These are phyloP conservation scores for Phaethornis superciliosus DNA, from an alignment of 2,113 vertebrate species.

Conservation along the genomic window DNA sequence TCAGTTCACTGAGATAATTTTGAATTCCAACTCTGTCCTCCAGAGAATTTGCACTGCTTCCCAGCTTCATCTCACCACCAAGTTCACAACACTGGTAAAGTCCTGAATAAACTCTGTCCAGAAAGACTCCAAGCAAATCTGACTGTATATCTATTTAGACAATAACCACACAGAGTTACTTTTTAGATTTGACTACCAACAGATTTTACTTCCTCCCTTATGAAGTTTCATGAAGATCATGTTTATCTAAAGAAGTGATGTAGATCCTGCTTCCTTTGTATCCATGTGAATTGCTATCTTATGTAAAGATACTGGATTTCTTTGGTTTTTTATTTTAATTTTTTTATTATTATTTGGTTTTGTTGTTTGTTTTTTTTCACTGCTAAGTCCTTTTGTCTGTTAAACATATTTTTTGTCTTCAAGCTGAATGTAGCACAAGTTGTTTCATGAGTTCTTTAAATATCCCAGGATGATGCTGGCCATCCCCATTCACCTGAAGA, in stretches of 20 bases:
- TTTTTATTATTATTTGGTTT: too few relatives aligned
- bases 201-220: background rate
- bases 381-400: background rate
- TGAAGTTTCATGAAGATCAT: background rate
- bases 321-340: background rate
- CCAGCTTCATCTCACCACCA: background rate
- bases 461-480: background rate
- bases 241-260: background rate
- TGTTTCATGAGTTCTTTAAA: background rate
- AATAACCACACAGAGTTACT: background rate
- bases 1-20: slow-evolving; percentile 38
- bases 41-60: background rate
- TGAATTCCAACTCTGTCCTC: background rate
- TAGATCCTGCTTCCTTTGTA: background rate
- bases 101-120: background rate
- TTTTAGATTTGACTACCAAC: background rate
- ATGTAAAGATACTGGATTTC: background rate
- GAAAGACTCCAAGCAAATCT: background rate
- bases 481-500: background rate
- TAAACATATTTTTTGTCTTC: background rate
- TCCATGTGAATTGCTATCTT: background rate
- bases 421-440: background rate
- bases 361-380: background rate
- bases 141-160: background rate
- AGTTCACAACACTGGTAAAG: background rate